phyloP scores from a whole-genome alignment of 2,113 vertebrate species.

The Psittacula cyanocephala region DNA sequence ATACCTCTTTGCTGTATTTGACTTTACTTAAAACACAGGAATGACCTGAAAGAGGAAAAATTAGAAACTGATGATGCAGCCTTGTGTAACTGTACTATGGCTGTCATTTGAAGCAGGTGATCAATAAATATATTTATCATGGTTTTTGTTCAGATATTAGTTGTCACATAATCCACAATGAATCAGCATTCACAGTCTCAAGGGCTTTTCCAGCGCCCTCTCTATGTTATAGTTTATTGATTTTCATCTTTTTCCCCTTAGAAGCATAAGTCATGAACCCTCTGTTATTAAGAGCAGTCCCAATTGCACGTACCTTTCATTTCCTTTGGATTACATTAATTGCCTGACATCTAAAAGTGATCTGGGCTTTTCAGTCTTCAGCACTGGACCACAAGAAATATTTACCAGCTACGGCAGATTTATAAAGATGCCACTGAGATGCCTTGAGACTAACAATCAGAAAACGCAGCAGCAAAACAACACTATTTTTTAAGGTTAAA shows the following conservation, averaged over 20 bases:
- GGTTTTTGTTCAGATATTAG: constrained; percentile 20
- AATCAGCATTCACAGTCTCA: constrained; percentile 32
- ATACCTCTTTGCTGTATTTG: background rate
- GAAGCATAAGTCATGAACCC: constrained; percentile 63
- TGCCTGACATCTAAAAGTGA: constrained; percentile 76
- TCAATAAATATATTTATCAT: constrained; percentile 10
- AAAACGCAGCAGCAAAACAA: constrained; percentile 72
- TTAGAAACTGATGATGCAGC: background rate
- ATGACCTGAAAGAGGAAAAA: background rate
- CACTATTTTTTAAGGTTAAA: constrained; percentile 80
- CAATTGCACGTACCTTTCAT: constrained; percentile 71
- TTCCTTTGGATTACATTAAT: constrained; percentile 81
- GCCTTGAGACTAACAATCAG: constrained; percentile 78
- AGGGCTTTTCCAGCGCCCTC: background rate
- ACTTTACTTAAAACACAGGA: background rate
- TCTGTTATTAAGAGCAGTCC: constrained; percentile 74
- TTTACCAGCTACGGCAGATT: constrained; percentile 74
- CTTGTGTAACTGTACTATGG: background rate
- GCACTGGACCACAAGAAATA: constrained; percentile 68
- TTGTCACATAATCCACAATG: constrained; percentile 21
- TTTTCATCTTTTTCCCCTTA: constrained; percentile 25
- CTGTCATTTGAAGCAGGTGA: background rate
- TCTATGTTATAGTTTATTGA: constrained; percentile 57
- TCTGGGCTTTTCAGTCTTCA: constrained; percentile 69
- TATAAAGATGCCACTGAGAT: constrained; percentile 78